Conservation (phyloP, 1,140 invertebrate species). For the Yoshiicerus persimilis region DNA sequence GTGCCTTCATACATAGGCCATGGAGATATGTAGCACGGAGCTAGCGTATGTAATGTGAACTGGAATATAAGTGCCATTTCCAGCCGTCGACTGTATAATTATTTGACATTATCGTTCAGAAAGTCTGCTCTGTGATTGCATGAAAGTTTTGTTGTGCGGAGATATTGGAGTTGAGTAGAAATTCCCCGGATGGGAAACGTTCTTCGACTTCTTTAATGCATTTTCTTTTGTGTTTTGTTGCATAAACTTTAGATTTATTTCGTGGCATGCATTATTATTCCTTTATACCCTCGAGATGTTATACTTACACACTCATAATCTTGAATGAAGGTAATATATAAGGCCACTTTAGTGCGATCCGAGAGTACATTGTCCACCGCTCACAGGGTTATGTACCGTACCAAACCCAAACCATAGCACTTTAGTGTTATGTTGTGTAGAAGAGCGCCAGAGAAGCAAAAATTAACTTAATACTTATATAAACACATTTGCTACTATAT, state of each 20-base stretch:
- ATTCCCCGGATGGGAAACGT: not conserved
- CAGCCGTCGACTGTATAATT: constrained; percentile 16
- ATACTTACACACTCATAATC: not conserved
- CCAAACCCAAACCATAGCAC: not conserved
- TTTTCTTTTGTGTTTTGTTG: constrained; percentile 20
- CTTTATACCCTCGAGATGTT: not conserved
- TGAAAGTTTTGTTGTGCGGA: constrained; percentile 2
- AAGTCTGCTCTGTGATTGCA: constrained; percentile 15
- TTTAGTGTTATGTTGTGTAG: not conserved
- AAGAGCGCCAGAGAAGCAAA: not conserved
- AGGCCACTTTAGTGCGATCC: not conserved
- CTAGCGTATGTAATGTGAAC: not conserved
- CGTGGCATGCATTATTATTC: constrained; percentile 19
- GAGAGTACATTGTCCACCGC: not conserved
- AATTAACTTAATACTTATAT: not conserved
- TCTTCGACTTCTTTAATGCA: constrained; percentile 13
- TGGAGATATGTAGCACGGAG: not conserved
- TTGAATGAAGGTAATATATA: not conserved
- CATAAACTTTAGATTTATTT: constrained; percentile 22
- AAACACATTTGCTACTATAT: not conserved
- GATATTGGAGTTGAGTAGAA: not conserved
- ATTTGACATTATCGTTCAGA: constrained; percentile 13
- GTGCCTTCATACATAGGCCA: not conserved
- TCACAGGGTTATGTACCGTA: not conserved
- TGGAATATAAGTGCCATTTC: constrained; percentile 3